Base-by-base conservation (phyloP, 1,140 invertebrate species). In the Scylla paramamosain region DNA sequence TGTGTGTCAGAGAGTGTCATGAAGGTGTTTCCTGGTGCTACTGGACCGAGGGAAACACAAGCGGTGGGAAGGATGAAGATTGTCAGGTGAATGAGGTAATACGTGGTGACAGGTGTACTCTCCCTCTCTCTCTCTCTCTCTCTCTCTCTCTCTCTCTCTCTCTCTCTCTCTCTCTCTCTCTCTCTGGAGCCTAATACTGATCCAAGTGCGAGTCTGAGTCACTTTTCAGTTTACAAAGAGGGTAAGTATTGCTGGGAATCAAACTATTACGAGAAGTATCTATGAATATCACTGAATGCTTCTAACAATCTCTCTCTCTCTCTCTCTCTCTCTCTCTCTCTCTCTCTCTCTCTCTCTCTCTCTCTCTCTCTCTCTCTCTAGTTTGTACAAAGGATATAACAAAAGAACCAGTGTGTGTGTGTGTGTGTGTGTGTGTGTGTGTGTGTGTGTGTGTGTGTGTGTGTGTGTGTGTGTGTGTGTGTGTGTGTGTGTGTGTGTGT, bases 271-370 rank as follows among this genome's bases (percentile, higher is more conserved):
- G 1, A 39, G 1, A 39, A 39, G 39, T 39, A 39, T 39, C 39
- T 39, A 39, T 39, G 39, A 39, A 39, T 39, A 32, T 88, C 86
- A 29, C 29, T n/a, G 16, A 4, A 3, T 88, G 20, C 16, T 4
- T 88, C 0, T 88, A n/a, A 29, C n/a, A 29, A n/a, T 88, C 4
- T 88, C 86, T 16, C 4, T 88, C 86, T 88, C n/a, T 88, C 86
- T 88, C 86, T 88, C 86, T 88, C 86, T 88, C 86, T 88, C 86
- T 88, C 86, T 39, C 86, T 88, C 86, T 88, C 86, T 88, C 86
- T 88, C n/a, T 88, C 86, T 20, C 16, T 88, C 86, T 88, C 86
- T 88, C 86, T 88, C 86, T 88, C 86, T 88, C 86, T 39, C 86
- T 88, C 86, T 88, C 86, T 88, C 86, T 88, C n/a, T 88, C 86